Base-by-base conservation (phyloP, 2,113 vertebrate species). In the Bos taurus region DNA sequence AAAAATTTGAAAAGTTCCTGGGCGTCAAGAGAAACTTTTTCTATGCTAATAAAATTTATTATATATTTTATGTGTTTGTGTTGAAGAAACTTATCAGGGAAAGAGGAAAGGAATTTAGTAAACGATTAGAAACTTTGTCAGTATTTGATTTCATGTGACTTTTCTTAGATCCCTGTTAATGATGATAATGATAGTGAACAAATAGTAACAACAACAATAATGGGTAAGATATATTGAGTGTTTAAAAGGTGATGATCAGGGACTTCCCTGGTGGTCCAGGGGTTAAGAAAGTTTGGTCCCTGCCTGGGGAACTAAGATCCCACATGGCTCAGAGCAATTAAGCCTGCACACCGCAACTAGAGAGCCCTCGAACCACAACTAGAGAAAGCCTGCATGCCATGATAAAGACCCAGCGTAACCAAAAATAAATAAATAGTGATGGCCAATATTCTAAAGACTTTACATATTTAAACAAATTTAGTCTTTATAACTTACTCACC, bases 131-230 rank as follows among this genome's bases (percentile, higher is more conserved):
- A 86, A 85, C 9, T 90, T 92, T 88, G 48, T 74, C 23, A 84
- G 23, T 52, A 48, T 84, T 97, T 90, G 57, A 74, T 91, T 98
- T 95, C 33, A 74, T 74, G 25, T 21, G 74, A 95, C 50, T 78
- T 48, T 90, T 88, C 57, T 43, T 30, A 86, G 56, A 59, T 89
- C 4, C 23, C n/a, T 43, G 25, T 74, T 95, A 95, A 91, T 88
- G 62, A 82, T 26, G 26, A 77, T 21, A 74, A 30, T 15, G 33
- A 71, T 43, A 62, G 57, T 86, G 19, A 95, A 88, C 6, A 64
- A 84, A 10, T 40, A 50, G 30, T 82, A 54, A 82, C 19, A 82
- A n/a, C 30, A 54, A 54, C 2, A 82, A 62, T 23, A 90, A 88
- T 52, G 86, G 33, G 21, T 74, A 92, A 93, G 43, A 21, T 67